phyloP scores from a whole-genome alignment of 2,888 invertebrate species.

The Subacronicta megacephala region DNA sequence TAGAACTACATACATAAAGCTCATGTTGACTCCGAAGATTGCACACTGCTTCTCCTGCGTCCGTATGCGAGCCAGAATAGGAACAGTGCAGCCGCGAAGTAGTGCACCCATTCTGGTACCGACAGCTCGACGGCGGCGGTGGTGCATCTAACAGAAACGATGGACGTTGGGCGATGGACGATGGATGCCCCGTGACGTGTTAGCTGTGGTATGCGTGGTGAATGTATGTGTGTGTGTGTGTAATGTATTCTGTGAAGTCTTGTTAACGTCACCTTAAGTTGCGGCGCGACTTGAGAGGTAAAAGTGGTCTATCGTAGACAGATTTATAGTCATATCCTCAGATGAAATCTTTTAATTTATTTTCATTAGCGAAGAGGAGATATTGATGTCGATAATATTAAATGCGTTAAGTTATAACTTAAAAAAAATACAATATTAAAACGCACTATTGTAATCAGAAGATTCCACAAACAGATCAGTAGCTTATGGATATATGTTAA shows the following conservation, averaged over 20 bases:
- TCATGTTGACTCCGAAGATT: constrained; percentile 74
- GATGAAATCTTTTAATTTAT: too few species aligned
- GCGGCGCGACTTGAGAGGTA: neutral
- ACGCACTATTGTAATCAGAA: too few species aligned
- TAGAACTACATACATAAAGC: constrained; percentile 67
- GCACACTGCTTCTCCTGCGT: constrained; percentile 74
- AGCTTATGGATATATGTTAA: too few species aligned
- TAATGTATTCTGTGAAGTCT: neutral
- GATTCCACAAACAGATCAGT: too few species aligned
- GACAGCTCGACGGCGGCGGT: constrained; percentile 85
- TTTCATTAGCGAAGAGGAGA: too few species aligned
- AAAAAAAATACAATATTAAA: too few species aligned
- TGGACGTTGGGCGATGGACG: constrained; percentile 56
- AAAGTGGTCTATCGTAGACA: too few species aligned
- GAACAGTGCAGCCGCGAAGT: constrained; percentile 80
- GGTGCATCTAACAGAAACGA: constrained; percentile 79
- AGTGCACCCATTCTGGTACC: constrained; percentile 85
- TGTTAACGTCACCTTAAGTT: neutral
- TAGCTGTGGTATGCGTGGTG: constrained; percentile 68
- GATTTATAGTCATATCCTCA: too few species aligned
- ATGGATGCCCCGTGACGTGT: constrained; percentile 42
- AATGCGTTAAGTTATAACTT: too few species aligned
- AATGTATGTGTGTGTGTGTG: constrained; percentile 25
- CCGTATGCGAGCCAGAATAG: constrained; percentile 82
- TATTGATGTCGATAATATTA: too few species aligned